phyloP scores from a whole-genome alignment of 2,888 invertebrate species.

The Strigamia maritima region DNA sequence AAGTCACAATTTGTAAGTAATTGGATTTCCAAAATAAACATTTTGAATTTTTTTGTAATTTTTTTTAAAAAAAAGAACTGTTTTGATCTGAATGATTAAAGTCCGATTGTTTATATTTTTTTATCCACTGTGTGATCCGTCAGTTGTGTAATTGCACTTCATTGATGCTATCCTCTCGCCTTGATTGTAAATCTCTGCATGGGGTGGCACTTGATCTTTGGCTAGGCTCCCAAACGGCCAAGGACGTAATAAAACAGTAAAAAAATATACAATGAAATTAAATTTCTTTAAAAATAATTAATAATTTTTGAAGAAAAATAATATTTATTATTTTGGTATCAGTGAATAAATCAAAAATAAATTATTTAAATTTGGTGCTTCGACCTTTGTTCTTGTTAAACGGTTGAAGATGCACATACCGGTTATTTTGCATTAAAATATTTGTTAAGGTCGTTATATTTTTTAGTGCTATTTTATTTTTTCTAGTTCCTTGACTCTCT shows the following conservation, averaged over 20 bases:
- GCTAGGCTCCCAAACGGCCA: constrained; percentile 11
- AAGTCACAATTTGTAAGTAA: background rate
- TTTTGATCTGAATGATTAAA: background rate
- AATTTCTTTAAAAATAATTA: no score
- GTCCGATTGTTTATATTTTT: background rate
- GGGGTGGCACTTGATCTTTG: constrained; percentile 26
- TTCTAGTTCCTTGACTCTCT: constrained; percentile 19
- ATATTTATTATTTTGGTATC: no score
- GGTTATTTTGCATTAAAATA: background rate
- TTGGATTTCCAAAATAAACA: background rate
- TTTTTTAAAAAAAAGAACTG: background rate
- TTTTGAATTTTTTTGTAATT: no score
- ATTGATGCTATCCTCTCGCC: constrained; percentile 20
- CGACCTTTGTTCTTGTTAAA: background rate
- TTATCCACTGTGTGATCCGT: background rate
- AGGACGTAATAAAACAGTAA: background rate
- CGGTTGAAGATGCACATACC: background rate
- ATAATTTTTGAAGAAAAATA: no score
- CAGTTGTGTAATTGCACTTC: constrained; percentile 15
- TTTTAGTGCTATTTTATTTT: background rate
- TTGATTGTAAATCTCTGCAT: constrained; percentile 16
- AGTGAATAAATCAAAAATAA: no score
- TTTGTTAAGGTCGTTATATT: background rate
- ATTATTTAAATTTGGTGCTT: background rate
- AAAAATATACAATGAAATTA: background rate